These are phyloP conservation scores for Lynx canadensis DNA, from an alignment of 2,113 vertebrate species.

Conservation along the genomic window DNA sequence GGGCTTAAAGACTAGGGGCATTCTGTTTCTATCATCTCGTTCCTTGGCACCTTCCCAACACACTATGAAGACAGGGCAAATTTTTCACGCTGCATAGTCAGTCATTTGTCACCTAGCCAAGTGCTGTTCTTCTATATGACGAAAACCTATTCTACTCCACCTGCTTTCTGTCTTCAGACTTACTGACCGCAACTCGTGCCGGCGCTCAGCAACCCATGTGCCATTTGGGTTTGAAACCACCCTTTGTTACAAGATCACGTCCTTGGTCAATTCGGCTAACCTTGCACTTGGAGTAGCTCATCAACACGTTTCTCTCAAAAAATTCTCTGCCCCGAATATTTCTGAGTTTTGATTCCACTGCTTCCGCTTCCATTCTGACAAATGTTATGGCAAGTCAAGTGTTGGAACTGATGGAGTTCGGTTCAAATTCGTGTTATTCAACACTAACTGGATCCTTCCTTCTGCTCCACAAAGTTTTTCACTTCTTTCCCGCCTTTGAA, in stretches of 20 bases:
- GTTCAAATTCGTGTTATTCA: slow-evolving; percentile 13
- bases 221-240: not conserved
- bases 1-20: not conserved
- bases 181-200: not conserved
- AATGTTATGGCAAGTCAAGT: not conserved
- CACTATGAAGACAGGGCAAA: not conserved
- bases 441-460: not conserved
- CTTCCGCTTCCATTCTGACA: not conserved
- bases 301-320: not conserved
- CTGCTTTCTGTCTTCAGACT: not conserved
- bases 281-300: not conserved
- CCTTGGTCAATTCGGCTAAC: not conserved
- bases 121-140: not conserved
- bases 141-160: not conserved
- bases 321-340: not conserved
- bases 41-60: not conserved
- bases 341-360: not conserved
- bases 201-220: not conserved
- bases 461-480: not conserved
- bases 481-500: not conserved
- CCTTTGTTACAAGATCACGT: not conserved
- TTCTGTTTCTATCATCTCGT: not conserved
- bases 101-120: not conserved
- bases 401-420: not conserved
- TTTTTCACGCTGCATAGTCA: not conserved